Evolutionary conservation across 2,797 vertebrate species (phyloP).

Genomic region (Falco columbarius): DNA sequence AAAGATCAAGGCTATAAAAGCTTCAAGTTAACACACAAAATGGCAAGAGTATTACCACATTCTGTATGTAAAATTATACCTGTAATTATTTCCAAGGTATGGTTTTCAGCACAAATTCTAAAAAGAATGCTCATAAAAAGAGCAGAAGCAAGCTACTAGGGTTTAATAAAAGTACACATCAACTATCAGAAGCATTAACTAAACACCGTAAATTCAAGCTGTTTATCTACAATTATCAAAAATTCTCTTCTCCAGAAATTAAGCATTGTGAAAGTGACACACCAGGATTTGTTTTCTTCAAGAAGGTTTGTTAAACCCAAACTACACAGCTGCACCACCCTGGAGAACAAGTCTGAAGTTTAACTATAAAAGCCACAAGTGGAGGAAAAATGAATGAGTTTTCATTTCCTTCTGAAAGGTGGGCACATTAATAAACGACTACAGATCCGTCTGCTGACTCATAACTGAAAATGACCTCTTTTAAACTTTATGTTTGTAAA

Average conservation of each 20-base stretch:
- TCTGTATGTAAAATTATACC: not conserved
- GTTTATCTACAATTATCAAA: not conserved
- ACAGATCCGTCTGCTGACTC: not conserved
- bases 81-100: not conserved
- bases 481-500: not conserved
- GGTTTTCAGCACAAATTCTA: not conserved
- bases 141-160: not conserved
- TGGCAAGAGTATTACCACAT: not conserved
- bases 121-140: not conserved
- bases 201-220: not conserved
- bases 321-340: not conserved
- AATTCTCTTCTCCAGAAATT: not conserved
- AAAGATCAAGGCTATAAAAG: conserved; percentile 41
- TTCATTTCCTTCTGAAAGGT: not conserved
- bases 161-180: not conserved
- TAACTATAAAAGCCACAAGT: not conserved
- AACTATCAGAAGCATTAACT: not conserved
- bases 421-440: not conserved
- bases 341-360: not conserved
- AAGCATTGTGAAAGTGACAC: not conserved
- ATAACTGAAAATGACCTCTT: not conserved
- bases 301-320: not conserved
- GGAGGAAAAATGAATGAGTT: not conserved
- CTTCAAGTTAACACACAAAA: not conserved
- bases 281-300: not conserved